Evolutionary conservation across 2,888 invertebrate species (phyloP), one percentile per base, ranked within the genome.

Genomic region (Dicycla oo): DNA sequence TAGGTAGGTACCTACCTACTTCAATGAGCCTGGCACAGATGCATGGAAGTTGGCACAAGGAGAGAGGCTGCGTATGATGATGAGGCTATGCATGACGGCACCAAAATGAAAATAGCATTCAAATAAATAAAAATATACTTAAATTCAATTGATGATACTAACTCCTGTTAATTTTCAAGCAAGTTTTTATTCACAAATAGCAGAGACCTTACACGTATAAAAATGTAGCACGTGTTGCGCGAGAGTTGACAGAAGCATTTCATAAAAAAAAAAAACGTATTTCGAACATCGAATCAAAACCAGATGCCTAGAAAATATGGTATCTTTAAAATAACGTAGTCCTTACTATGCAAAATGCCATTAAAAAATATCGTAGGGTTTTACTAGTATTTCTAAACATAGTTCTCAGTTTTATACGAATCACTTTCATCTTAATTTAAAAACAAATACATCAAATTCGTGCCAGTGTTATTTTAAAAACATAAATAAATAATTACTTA

Each of bases 401-500:
- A 23, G 11, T 11, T 13, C 7, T 64, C 3, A 20, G 15, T 56
- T 8, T 38, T 45, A 20, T 47, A 13, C 0, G 8, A 54, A 51
- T 10, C 1, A 56, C 4, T 65, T 40, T n/a, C 58, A 54, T 67
- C 23, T 60, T 63, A 67, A 66, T 68, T 68, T 30, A 34, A 61
- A 72, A 76, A 82, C 72, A 66, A 75, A 73, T 45, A 63, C 45
- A 62, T 45, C 18, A 34, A 80, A 81, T 78, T 73, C 38, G 61
- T 82, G 77, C 69, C 69, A 75, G 58, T 70, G 67, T 58, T 66
- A n/a, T n/a, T n/a, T n/a, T n/a, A n/a, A n/a, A n/a, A n/a, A 76
- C 75, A 84, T 81, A 83, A 58, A 49, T 69, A 78, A 79, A 82
- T 86, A 85, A 87, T 86, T 83, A 82, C 57, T 74, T 83, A 86